phyloP scores from a whole-genome alignment of 1,140 invertebrate species.

The Liolophura sinensis region DNA sequence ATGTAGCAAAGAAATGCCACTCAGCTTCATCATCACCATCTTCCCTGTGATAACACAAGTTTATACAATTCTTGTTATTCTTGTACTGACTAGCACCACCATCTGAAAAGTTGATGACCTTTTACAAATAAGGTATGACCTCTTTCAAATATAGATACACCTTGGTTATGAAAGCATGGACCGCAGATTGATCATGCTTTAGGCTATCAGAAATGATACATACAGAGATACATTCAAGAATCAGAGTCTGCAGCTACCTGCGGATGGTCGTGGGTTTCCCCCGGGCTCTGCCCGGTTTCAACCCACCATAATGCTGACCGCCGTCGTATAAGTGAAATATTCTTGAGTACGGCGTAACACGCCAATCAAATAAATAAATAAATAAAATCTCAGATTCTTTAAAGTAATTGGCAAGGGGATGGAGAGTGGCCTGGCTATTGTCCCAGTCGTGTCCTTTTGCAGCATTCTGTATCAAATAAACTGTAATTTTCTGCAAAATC shows the following conservation, averaged over 20 bases:
- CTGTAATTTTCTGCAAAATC: constrained; percentile 52
- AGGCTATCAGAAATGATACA: too few relatives aligned
- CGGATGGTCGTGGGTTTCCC: too few relatives aligned
- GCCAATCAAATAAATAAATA: too few relatives aligned
- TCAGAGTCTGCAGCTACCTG: too few relatives aligned
- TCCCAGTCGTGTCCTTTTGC: constrained; percentile 41
- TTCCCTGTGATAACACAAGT: constrained; percentile 7
- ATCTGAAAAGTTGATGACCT: constrained; percentile 9
- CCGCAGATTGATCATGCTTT: too few relatives aligned
- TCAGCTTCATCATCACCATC: constrained; percentile 19
- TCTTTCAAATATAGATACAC: constrained; percentile 1
- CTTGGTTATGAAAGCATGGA: background rate
- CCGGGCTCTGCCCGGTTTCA: too few relatives aligned
- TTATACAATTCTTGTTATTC: too few relatives aligned
- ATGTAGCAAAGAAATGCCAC: constrained; percentile 46
- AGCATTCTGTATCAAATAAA: constrained; percentile 42
- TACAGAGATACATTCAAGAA: too few relatives aligned
- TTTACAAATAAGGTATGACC: background rate
- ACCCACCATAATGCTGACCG: too few relatives aligned
- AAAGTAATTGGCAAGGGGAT: constrained; percentile 34
- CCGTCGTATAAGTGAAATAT: too few relatives aligned
- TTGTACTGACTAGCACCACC: constrained; percentile 11
- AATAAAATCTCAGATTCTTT: too few relatives aligned
- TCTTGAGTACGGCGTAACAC: too few relatives aligned
- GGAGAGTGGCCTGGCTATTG: constrained; percentile 43